These are phyloP conservation scores for Drosophila murphyi DNA, from an alignment of 1,140 invertebrate species.

Conservation along the genomic window DNA sequence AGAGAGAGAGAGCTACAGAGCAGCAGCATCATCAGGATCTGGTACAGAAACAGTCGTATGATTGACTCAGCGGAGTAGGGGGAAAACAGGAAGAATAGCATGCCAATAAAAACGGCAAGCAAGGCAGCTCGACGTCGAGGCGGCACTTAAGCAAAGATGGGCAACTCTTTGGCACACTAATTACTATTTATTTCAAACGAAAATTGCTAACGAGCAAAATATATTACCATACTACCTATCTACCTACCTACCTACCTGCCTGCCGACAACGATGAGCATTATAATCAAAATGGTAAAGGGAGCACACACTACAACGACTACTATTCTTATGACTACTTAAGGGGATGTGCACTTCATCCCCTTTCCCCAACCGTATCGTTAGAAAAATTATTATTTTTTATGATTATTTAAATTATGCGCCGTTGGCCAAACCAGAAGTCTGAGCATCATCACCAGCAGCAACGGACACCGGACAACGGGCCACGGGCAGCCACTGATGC, in stretches of 20 bases:
- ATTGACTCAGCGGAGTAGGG: background rate
- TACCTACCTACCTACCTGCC: no score
- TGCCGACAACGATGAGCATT: constrained; percentile 23
- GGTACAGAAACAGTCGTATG: background rate
- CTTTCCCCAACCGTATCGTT: constrained; percentile 13
- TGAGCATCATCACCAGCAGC: background rate
- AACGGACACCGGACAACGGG: background rate
- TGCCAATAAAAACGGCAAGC: constrained; percentile 59
- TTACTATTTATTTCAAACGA: constrained; percentile 82
- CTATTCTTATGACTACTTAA: background rate
- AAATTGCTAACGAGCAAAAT: constrained; percentile 82
- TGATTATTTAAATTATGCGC: constrained; percentile 81
- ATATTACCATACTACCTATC: constrained; percentile 64
- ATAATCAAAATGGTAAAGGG: constrained; percentile 61
- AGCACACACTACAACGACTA: background rate
- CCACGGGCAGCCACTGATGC: constrained; percentile 3
- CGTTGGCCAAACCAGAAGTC: constrained; percentile 38
- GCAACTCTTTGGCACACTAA: constrained; percentile 75
- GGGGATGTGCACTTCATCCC: constrained; percentile 4
- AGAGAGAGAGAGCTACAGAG: background rate
- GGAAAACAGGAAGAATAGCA: constrained; percentile 8
- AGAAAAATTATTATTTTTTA: constrained; percentile 83
- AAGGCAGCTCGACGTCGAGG: constrained; percentile 33
- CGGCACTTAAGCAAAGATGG: constrained; percentile 42
- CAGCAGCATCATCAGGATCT: constrained; percentile 12